These are phyloP conservation scores for Gonioctena quinquepunctata DNA, from an alignment of 1,140 invertebrate genomes.

Conservation along the genomic window DNA sequence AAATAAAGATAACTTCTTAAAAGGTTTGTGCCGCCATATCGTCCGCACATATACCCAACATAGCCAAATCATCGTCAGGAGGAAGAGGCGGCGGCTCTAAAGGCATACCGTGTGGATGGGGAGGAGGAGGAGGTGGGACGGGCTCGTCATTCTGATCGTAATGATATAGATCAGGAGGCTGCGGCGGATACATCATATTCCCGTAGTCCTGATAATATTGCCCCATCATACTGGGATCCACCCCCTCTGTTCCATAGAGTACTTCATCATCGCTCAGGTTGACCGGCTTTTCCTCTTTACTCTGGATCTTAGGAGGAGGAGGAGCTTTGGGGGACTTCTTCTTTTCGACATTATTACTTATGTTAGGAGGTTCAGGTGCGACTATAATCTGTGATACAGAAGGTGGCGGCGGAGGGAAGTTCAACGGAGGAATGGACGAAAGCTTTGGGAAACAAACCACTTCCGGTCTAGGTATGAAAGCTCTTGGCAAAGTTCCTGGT, in stretches of 20 bases:
- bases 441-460: slow-evolving; percentile 63
- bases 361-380: slow-evolving; percentile 27
- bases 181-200: slow-evolving; percentile 29
- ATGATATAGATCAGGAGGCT: slow-evolving; percentile 23
- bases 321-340: slow-evolving; percentile 18
- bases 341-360: slow-evolving; percentile 12
- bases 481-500: slow-evolving; percentile 48
- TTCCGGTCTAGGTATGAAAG: slow-evolving; percentile 56
- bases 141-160: slow-evolving; percentile 39
- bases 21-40: slow-evolving; percentile 66
- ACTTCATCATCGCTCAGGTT: slow-evolving; percentile 37
- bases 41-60: slow-evolving; percentile 70
- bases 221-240: slow-evolving; percentile 31
- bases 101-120: slow-evolving; percentile 47
- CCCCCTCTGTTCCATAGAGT: slow-evolving; percentile 38
- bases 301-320: slow-evolving; percentile 21
- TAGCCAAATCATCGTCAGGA: slow-evolving; percentile 65
- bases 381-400: slow-evolving; percentile 35
- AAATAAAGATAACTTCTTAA: too few species aligned
- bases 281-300: not conserved
- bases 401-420: slow-evolving; percentile 44
- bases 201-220: slow-evolving; percentile 32
- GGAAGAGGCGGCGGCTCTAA: slow-evolving; percentile 50
- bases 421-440: slow-evolving; percentile 57
- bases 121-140: slow-evolving; percentile 39